Conservation (phyloP, 2,797 vertebrate species). For the Eutrigla gurnardus region DNA sequence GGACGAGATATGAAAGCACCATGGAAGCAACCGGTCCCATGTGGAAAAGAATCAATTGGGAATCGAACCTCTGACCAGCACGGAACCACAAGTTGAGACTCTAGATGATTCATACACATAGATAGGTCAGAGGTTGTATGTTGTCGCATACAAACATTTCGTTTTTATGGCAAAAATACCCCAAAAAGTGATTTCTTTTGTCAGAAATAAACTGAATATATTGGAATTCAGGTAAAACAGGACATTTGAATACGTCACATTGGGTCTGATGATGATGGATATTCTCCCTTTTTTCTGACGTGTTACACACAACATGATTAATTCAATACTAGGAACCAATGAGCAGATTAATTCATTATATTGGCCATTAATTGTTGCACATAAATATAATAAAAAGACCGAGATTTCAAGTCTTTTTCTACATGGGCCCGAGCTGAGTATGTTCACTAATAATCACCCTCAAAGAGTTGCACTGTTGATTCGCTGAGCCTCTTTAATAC, state of each 20-base stretch:
- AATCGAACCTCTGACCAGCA: not conserved
- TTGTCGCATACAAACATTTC: not conserved
- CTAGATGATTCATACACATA: not conserved
- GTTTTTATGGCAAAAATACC: not conserved
- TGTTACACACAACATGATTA: not conserved
- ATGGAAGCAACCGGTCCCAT: slow-evolving; percentile 46
- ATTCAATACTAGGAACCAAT: slow-evolving; percentile 5
- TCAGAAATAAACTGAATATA: not conserved
- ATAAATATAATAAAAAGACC: not conserved
- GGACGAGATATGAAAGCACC: slow-evolving; percentile 48
- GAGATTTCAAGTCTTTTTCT: slow-evolving; percentile 59
- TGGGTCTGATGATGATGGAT: not conserved
- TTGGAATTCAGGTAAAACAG: slow-evolving; percentile 5
- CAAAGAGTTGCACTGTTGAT: slow-evolving; percentile 74
- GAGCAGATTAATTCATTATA: not conserved
- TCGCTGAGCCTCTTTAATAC: slow-evolving; percentile 12
- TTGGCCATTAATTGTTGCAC: not conserved
- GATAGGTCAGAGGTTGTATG: not conserved
- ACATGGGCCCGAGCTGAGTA: slow-evolving; percentile 67
- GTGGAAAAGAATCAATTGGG: slow-evolving; percentile 61
- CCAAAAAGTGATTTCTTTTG: not conserved
- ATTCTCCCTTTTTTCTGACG: not conserved
- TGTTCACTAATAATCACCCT: slow-evolving; percentile 69
- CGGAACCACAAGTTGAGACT: not conserved
- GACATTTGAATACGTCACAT: not conserved